Conservation (phyloP, 2,888 invertebrate genomes). For the Hypercompe scribonia region DNA sequence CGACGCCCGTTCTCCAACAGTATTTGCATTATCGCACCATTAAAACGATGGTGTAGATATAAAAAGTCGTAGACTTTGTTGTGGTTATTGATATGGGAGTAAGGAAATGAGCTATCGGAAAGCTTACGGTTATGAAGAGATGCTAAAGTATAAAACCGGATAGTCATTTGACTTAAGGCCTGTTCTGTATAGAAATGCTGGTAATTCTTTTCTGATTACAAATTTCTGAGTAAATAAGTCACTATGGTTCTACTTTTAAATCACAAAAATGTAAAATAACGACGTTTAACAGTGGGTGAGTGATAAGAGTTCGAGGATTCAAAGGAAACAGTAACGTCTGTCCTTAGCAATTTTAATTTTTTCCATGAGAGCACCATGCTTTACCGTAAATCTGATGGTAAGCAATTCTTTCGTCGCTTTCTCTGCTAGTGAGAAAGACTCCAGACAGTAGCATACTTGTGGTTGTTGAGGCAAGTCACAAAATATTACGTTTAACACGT, state of each 20-base stretch:
- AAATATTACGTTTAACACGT: too few relatives aligned
- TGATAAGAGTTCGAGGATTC: too few relatives aligned
- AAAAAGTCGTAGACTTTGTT: conserved; percentile 57
- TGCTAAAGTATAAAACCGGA: conserved; percentile 6
- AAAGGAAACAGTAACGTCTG: too few relatives aligned
- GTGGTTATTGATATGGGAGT: conserved; percentile 46
- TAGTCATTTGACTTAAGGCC: background rate
- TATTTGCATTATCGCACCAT: conserved; percentile 79
- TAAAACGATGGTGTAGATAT: conserved; percentile 65
- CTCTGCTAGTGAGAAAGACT: too few relatives aligned
- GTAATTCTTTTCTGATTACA: background rate
- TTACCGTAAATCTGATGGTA: too few relatives aligned
- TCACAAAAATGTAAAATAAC: too few relatives aligned
- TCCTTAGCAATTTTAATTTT: too few relatives aligned
- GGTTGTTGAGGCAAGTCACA: too few relatives aligned
- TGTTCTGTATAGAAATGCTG: background rate
- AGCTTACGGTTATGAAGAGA: conserved; percentile 6
- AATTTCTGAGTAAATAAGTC: background rate
- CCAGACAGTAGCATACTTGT: too few relatives aligned
- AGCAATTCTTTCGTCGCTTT: too few relatives aligned
- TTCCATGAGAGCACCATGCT: too few relatives aligned
- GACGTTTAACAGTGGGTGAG: too few relatives aligned
- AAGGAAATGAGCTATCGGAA: conserved; percentile 20
- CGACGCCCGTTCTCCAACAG: conserved; percentile 64
- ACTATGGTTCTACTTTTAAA: background rate